phyloP scores from a whole-genome alignment of 2,888 invertebrate species.

The Crepidodera aurea region DNA sequence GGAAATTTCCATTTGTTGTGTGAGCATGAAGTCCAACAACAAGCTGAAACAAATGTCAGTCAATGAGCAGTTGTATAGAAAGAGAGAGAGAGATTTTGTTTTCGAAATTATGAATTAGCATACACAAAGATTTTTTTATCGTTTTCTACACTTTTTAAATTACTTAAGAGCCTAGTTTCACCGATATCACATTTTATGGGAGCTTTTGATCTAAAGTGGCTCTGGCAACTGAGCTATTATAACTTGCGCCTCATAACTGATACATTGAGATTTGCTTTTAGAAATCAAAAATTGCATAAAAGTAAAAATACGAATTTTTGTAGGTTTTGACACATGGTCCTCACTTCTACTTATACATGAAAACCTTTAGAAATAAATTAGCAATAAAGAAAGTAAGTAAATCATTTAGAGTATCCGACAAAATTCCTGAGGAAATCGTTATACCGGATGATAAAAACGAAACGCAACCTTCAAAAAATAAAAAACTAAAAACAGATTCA shows the following conservation, averaged over 20 bases:
- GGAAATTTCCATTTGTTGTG: constrained; percentile 79
- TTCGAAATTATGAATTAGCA: too few species aligned
- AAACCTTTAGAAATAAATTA: constrained; percentile 68
- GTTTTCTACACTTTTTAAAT: too few species aligned
- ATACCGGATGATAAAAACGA: constrained; percentile 37
- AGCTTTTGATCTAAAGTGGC: too few species aligned
- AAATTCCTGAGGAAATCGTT: constrained; percentile 50
- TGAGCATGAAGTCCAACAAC: constrained; percentile 94
- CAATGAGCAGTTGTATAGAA: too few species aligned
- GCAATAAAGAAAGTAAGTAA: constrained; percentile 67
- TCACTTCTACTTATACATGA: constrained; percentile 69
- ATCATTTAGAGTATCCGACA: constrained; percentile 54
- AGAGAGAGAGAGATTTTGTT: too few species aligned
- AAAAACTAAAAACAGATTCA: constrained; percentile 47
- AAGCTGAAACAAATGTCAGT: constrained; percentile 64
- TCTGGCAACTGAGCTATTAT: too few species aligned
- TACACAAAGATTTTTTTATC: too few species aligned
- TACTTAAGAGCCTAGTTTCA: too few species aligned
- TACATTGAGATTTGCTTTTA: too few species aligned
- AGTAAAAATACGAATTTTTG: constrained; percentile 38
- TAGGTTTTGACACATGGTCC: constrained; percentile 71
- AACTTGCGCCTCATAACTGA: too few species aligned
- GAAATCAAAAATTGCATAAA: too few species aligned
- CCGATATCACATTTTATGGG: too few species aligned
- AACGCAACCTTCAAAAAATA: constrained; percentile 20